phyloP scores from a whole-genome alignment of 2,888 invertebrate species.

The Xanthorhoe spadicearia region DNA sequence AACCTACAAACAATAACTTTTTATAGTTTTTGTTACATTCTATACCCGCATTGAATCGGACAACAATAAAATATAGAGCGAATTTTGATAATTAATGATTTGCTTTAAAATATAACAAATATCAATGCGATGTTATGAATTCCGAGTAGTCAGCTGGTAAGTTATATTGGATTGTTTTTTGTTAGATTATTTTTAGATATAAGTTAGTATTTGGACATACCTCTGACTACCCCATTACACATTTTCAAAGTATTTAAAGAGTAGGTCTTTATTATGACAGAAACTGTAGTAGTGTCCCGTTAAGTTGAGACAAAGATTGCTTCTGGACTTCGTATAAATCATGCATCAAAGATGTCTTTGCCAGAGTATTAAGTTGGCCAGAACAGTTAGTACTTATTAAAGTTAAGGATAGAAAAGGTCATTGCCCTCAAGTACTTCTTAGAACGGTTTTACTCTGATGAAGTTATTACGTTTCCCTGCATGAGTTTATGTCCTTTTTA shows the following conservation, averaged over 20 bases:
- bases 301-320: no score
- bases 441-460: slow-evolving; percentile 18
- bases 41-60: slow-evolving; percentile 53
- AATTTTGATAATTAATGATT: slow-evolving; percentile 65
- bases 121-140: slow-evolving; percentile 3
- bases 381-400: no score
- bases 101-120: slow-evolving; percentile 31
- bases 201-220: no score
- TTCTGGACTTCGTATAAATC: no score
- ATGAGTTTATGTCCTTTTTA: slow-evolving; percentile 16
- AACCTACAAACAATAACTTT: slow-evolving; percentile 48
- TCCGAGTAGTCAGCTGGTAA: slow-evolving; percentile 12
- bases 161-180: not conserved
- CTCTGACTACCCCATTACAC: no score
- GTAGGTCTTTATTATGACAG: no score
- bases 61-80: slow-evolving; percentile 76
- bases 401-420: slow-evolving; percentile 3
- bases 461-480: slow-evolving; percentile 39
- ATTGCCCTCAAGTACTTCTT: slow-evolving; percentile 2
- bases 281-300: no score
- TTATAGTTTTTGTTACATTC: slow-evolving; percentile 46
- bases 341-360: no score
- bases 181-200: not conserved
- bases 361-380: no score
- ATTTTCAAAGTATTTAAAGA: no score